phyloP scores from a whole-genome alignment of 2,113 vertebrate species.

The Melierax canorus region DNA sequence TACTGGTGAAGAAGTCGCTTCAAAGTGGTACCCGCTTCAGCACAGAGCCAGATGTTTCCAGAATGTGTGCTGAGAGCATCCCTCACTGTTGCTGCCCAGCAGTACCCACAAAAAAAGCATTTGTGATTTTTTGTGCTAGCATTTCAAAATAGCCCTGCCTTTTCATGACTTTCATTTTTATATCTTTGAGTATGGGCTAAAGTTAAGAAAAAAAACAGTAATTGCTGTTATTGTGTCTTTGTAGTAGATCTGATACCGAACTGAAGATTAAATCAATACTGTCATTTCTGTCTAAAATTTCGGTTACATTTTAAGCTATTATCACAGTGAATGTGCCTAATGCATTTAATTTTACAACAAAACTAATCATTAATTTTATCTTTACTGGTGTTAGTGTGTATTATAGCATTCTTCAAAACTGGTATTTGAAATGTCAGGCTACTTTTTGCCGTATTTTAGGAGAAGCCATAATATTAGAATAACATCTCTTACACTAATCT shows the following conservation, averaged over 20 bases:
- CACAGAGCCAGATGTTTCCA: not conserved
- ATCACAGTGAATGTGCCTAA: not conserved
- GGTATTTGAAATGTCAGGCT: not conserved
- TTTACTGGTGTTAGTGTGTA: not conserved
- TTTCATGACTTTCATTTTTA: not conserved
- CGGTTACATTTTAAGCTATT: not conserved
- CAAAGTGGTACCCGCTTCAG: not conserved
- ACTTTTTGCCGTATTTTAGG: not conserved
- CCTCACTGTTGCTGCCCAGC: not conserved
- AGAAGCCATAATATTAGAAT: not conserved
- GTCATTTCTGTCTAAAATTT: slow-evolving; percentile 18
- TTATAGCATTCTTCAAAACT: not conserved
- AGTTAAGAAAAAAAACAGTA: not conserved
- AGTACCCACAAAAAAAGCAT: not conserved
- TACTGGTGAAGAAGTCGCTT: not conserved
- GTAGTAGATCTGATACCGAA: slow-evolving; percentile 37
- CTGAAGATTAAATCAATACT: slow-evolving; percentile 47
- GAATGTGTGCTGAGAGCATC: not conserved
- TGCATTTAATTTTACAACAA: not conserved
- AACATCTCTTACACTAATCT: not conserved
- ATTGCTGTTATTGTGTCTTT: slow-evolving; percentile 3
- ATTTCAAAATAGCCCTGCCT: not conserved
- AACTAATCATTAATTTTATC: slow-evolving; percentile 15
- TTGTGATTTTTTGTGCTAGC: not conserved
- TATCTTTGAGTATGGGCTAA: slow-evolving; percentile 2